phyloP scores from a whole-genome alignment of 2,797 vertebrate species.

The Sebastes itinus region DNA sequence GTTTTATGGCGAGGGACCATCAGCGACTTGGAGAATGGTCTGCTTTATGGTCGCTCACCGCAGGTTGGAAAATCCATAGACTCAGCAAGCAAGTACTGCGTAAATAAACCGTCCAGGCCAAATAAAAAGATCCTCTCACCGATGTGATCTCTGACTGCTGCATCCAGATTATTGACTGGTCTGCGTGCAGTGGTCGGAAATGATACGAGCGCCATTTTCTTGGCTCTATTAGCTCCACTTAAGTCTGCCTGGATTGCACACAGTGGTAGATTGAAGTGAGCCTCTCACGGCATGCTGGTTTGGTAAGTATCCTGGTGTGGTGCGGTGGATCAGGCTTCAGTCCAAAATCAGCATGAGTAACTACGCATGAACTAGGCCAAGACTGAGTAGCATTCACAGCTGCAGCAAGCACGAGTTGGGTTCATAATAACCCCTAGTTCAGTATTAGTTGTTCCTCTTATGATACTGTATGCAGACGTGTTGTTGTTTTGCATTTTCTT shows the following conservation, averaged over 20 bases:
- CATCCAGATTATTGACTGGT: slow-evolving; percentile 18
- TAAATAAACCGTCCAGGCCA: slow-evolving; percentile 28
- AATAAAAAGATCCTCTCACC: slow-evolving; percentile 26
- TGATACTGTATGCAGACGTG: not conserved
- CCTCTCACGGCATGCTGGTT: slow-evolving; percentile 26
- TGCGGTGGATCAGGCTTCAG: slow-evolving; percentile 12
- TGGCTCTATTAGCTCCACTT: slow-evolving; percentile 13
- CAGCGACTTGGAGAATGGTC: slow-evolving; percentile 31
- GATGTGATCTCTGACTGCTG: slow-evolving; percentile 12
- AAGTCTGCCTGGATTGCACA: slow-evolving; percentile 11
- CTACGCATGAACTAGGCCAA: slow-evolving; percentile 4
- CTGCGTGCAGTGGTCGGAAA: slow-evolving; percentile 21
- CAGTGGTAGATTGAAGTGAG: slow-evolving; percentile 19
- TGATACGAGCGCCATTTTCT: not conserved
- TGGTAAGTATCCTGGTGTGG: slow-evolving; percentile 25
- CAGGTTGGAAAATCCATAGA: slow-evolving; percentile 44
- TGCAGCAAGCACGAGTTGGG: not conserved
- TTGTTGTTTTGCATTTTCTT: not conserved
- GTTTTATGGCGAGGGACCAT: slow-evolving; percentile 58
- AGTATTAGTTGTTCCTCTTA: not conserved
- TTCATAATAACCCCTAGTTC: not conserved
- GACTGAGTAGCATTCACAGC: not conserved
- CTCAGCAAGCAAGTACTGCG: slow-evolving; percentile 27
- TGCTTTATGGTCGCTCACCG: slow-evolving; percentile 44
- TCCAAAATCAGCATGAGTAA: slow-evolving; percentile 40